These are phyloP conservation scores for Drosophila gaucha DNA, from an alignment of 2,888 invertebrate genomes.

Conservation along the genomic window DNA sequence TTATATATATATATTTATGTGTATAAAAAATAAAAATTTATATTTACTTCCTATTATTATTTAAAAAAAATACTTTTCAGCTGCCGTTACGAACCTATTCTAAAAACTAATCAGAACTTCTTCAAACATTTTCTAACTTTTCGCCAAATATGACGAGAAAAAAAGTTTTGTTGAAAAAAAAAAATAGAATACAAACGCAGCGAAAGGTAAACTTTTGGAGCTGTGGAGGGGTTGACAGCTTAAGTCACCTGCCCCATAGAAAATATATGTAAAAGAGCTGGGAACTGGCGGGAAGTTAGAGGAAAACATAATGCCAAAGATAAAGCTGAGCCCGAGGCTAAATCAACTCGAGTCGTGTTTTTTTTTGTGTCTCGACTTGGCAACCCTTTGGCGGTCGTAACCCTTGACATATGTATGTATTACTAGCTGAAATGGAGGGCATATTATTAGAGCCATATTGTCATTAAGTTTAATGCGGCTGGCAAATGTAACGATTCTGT, in stretches of 20 bases:
- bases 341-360: slow-evolving; percentile 15
- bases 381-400: slow-evolving; percentile 37
- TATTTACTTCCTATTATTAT: no score
- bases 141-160: neutral
- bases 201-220: neutral
- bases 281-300: slow-evolving; percentile 12
- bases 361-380: slow-evolving; percentile 1
- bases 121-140: neutral
- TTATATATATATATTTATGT: no score
- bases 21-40: no score
- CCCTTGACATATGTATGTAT: slow-evolving; percentile 51
- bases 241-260: slow-evolving; percentile 1
- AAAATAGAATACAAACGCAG: no score
- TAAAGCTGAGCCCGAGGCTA: slow-evolving; percentile 40
- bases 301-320: slow-evolving; percentile 58
- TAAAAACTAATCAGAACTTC: no score
- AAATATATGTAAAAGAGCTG: neutral
- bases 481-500: slow-evolving; percentile 77
- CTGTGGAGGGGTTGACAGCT: neutral
- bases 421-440: neutral
- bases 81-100: neutral
- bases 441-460: slow-evolving; percentile 66
- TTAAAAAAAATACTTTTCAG: neutral
- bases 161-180: no score
- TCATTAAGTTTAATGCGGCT: slow-evolving; percentile 69